Base-by-base conservation (phyloP, 2,888 invertebrate genomes). In the Orthosia gothica region DNA sequence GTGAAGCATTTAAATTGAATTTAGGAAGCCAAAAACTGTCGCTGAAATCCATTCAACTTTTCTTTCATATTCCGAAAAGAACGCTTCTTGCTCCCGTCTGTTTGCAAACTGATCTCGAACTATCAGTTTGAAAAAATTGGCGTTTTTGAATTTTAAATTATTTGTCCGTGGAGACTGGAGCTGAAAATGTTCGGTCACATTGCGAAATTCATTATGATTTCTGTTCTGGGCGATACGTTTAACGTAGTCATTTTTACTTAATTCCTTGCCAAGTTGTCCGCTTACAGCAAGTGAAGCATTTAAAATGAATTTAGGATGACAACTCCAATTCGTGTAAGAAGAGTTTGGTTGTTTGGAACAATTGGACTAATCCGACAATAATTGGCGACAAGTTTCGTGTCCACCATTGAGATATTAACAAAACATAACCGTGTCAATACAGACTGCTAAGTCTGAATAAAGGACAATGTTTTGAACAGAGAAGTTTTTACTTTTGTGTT, bases 101-200 rank as follows among this genome's bases (percentile, higher is more conserved):
- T n/a, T n/a, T n/a, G n/a, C n/a, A n/a, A n/a, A n/a, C n/a, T n/a
- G n/a, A n/a, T n/a, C n/a, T n/a, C n/a, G n/a, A n/a, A n/a, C n/a
- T n/a, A n/a, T n/a, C n/a, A n/a, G n/a, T n/a, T n/a, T n/a, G n/a
- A n/a, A n/a, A n/a, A n/a, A n/a, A n/a, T n/a, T n/a, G n/a, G n/a
- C n/a, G n/a, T n/a, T n/a, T n/a, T n/a, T n/a, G n/a, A n/a, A n/a
- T 93, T 92, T 95, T 94, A 95, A 95, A 95, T 95, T 94, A 95
- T 95, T 94, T 95, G 93, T 93, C 94, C 93, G 92, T 89, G 79
- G 92, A 92, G 94, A 92, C 94, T 96, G 96, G 95, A 94, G 91
- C 91, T 88, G 92, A 92, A 93, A 93, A 92, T 93, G 92, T 93
- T 93, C 90, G 90, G 93, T 93, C 91, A 91, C 92, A 93, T 93